A percentile compares a stretch with the other conserved stretches of the same genome.
Evolutionary conservation across 2,888 invertebrate genomes (phyloP).

Genomic region (Platycnemis pennipes): DNA sequence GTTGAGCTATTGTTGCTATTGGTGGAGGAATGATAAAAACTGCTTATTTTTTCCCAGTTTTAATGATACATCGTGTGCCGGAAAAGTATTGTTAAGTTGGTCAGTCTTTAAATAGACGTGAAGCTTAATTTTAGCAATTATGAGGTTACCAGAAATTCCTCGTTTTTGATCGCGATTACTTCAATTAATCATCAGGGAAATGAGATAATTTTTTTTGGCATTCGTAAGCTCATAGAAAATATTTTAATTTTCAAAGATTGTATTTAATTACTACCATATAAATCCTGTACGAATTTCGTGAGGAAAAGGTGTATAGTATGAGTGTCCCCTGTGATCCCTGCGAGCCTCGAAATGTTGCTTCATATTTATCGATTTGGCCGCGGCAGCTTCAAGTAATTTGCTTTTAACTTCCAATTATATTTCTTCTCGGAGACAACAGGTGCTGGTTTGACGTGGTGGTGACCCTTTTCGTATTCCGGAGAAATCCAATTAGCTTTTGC

Average conservation of each 20-base stretch:
- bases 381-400: background rate
- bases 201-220: background rate
- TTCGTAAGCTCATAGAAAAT: background rate
- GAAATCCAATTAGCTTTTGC: constrained; percentile 59
- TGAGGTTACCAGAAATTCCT: background rate
- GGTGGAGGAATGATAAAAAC: no score
- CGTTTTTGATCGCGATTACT: background rate
- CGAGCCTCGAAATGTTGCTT: background rate
- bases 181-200: background rate
- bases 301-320: no score
- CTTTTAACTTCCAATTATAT: constrained; percentile 23
- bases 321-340: background rate
- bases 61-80: no score
- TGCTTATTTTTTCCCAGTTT: no score
- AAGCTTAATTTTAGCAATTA: no score
- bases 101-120: no score
- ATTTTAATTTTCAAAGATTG: background rate
- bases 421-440: constrained; percentile 31
- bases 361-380: background rate
- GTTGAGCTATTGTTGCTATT: no score
- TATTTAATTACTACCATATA: background rate
- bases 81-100: no score
- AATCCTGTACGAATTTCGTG: background rate
- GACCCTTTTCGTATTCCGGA: constrained; percentile 26
- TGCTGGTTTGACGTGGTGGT: background rate